phyloP scores from a whole-genome alignment of 1,140 invertebrate genomes.

The Tetramorium parvispinum region DNA sequence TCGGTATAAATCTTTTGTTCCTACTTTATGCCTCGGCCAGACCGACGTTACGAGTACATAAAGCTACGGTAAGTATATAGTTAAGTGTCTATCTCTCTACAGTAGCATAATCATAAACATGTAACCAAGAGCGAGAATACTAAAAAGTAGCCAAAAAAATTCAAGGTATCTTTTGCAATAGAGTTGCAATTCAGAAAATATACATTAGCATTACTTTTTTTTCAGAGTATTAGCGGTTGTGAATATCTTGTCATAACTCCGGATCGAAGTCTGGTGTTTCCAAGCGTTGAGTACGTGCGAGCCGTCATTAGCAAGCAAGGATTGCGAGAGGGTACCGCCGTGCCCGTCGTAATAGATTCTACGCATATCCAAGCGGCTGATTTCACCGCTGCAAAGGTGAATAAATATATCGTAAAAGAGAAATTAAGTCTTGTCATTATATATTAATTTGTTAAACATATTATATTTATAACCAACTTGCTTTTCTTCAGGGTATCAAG shows the following conservation, averaged over 20 bases:
- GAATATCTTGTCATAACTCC: constrained; percentile 90
- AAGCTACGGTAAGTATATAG: constrained; percentile 83
- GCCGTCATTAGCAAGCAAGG: constrained; percentile 91
- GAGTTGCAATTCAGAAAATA: neutral
- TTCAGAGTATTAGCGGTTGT: constrained; percentile 87
- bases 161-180: neutral
- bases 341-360: constrained; percentile 92
- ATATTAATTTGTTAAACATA: constrained; percentile 16
- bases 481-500: constrained; percentile 88
- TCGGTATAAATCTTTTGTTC: constrained; percentile 90
- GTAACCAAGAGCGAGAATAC: neutral
- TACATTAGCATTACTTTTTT: neutral
- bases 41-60: constrained; percentile 88
- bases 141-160: neutral
- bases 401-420: neutral
- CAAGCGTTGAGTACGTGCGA: constrained; percentile 92
- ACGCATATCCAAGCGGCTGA: constrained; percentile 91
- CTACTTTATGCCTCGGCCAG: constrained; percentile 91
- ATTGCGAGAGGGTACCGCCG: constrained; percentile 86
- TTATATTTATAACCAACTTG: constrained; percentile 40
- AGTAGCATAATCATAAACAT: neutral
- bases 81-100: constrained; percentile 63
- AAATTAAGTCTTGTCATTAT: neutral
- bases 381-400: constrained; percentile 91
- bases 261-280: constrained; percentile 91